These are phyloP conservation scores for Caenorhabditis sp. DNA, from an alignment of 2,888 invertebrate genomes.

Conservation along the genomic window DNA sequence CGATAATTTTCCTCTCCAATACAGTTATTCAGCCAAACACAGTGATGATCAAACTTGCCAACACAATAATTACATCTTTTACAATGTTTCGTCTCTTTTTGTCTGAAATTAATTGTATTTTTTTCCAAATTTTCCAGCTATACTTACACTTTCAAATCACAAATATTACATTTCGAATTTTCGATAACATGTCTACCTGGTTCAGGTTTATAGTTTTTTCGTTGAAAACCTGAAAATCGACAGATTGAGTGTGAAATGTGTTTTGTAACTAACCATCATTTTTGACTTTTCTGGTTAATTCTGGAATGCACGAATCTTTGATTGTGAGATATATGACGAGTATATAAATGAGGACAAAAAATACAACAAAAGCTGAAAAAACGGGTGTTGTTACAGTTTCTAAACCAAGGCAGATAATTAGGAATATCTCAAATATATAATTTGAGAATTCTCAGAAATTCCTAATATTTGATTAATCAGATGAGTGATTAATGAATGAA, in stretches of 20 bases:
- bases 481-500: too few species aligned
- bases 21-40: slow-evolving; percentile 98
- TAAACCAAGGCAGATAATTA: not conserved
- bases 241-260: not conserved
- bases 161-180: slow-evolving; percentile 51
- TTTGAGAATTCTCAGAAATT: not conserved
- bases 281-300: slow-evolving; percentile 20
- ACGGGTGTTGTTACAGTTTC: not conserved
- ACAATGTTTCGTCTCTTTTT: slow-evolving; percentile 82
- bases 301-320: slow-evolving; percentile 19
- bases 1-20: slow-evolving; percentile 77
- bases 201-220: slow-evolving; percentile 14
- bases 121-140: not conserved
- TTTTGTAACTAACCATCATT: not conserved
- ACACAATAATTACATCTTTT: slow-evolving; percentile 96
- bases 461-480: not conserved
- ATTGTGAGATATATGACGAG: slow-evolving; percentile 25
- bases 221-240: slow-evolving; percentile 11
- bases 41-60: slow-evolving; percentile 92
- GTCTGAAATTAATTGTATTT: slow-evolving; percentile 51
- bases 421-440: not conserved
- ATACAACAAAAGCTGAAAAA: slow-evolving; percentile 26
- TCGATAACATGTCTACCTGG: slow-evolving; percentile 76
- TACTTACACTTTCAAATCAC: slow-evolving; percentile 80
- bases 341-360: slow-evolving; percentile 19